Percentiles rank a stretch among this genome's conserved stretches.
phyloP scores from a whole-genome alignment of 2,113 vertebrate genomes.

The Podarcis cretensis region DNA sequence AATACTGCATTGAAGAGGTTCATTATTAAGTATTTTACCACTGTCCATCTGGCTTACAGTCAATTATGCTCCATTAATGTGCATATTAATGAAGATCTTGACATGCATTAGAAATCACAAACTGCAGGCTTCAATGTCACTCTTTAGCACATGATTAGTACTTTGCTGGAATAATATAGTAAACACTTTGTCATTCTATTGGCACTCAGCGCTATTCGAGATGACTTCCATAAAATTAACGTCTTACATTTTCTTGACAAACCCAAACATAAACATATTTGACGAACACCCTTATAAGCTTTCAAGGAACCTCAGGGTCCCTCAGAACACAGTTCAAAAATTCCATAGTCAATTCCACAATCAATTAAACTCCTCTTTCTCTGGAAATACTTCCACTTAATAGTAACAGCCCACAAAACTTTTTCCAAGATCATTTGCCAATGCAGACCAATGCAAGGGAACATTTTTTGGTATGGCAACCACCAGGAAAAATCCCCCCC shows the following conservation, averaged over 20 bases:
- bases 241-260: background rate
- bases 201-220: slow-evolving; percentile 46
- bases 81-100: slow-evolving; percentile 66
- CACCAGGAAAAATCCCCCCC: background rate
- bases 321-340: background rate
- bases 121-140: slow-evolving; percentile 58
- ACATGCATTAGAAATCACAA: slow-evolving; percentile 58
- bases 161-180: slow-evolving; percentile 45
- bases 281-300: background rate
- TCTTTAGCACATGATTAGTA: slow-evolving; percentile 54
- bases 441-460: background rate
- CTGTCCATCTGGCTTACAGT: slow-evolving; percentile 65
- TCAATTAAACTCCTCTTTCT: background rate
- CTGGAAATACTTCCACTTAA: background rate
- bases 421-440: background rate
- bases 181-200: slow-evolving; percentile 44
- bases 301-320: background rate
- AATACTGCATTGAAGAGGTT: slow-evolving; percentile 41
- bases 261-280: background rate
- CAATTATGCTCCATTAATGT: slow-evolving; percentile 64
- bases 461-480: too few relatives aligned
- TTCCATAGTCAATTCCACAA: background rate
- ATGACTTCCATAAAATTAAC: slow-evolving; percentile 46
- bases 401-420: background rate
- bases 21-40: slow-evolving; percentile 44